Evolutionary conservation across 2,888 invertebrate species (phyloP).

Genomic region (Rhagonycha lutea): DNA sequence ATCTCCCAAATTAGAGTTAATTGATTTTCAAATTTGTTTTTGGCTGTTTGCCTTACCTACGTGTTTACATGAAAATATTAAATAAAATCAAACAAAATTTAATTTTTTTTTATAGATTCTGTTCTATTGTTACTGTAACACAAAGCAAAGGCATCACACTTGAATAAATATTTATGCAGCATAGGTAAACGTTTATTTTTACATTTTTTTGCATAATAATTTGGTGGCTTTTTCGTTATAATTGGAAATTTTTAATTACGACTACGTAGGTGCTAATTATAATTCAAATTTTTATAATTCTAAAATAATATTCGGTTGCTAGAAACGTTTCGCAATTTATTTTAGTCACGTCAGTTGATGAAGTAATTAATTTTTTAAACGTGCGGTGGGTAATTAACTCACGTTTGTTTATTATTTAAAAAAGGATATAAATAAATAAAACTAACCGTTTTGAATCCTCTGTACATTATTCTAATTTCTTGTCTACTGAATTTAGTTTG

Average conservation of each 20-base stretch:
- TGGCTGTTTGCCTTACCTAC: not conserved
- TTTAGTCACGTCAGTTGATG: not conserved
- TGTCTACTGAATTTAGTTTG: constrained; percentile 94
- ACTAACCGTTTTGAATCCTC: constrained; percentile 94
- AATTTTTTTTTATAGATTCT: not conserved
- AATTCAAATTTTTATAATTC: not conserved
- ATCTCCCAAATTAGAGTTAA: not conserved
- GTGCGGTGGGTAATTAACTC: not conserved
- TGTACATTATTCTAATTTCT: constrained; percentile 95
- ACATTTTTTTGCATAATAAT: not conserved
- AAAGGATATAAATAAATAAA: not conserved
- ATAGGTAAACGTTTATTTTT: not conserved
- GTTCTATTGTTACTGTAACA: not conserved
- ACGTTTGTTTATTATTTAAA: not conserved
- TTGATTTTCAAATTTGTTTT: not conserved
- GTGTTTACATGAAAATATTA: not conserved
- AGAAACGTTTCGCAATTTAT: not conserved
- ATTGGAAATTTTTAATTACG: not conserved
- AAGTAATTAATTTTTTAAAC: not conserved
- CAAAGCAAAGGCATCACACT: not conserved
- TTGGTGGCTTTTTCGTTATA: not conserved
- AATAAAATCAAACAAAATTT: not conserved
- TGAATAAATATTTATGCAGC: not conserved
- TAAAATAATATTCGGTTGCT: not conserved
- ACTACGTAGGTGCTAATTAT: not conserved